Evolutionary conservation across 2,888 invertebrate species (phyloP).

Genomic region (Hyppa rectilinea): DNA sequence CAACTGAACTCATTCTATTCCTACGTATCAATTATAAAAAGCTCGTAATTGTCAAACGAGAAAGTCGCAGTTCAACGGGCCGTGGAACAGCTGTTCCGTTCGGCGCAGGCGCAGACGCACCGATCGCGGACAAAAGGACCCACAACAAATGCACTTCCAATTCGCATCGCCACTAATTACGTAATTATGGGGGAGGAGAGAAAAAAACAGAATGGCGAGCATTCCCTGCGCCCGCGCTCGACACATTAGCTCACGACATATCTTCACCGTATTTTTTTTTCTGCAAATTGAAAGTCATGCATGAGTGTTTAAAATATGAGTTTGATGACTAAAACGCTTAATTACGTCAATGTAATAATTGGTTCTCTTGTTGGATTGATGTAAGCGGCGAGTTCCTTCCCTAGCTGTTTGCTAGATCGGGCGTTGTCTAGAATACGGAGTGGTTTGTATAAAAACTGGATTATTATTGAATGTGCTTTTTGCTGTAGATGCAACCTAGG

Average conservation of each 20-base stretch:
- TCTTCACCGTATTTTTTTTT: conserved; percentile 78
- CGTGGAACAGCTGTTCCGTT: conserved; percentile 84
- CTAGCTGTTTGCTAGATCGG: conserved; percentile 39
- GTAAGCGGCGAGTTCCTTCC: conserved; percentile 54
- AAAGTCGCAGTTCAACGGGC: conserved; percentile 78
- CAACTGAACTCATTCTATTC: conserved; percentile 42
- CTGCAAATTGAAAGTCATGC: conserved; percentile 84
- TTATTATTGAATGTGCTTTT: conserved; percentile 15
- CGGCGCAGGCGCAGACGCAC: conserved; percentile 78
- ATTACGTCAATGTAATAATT: conserved; percentile 67
- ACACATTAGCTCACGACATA: conserved; percentile 87
- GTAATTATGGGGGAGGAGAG: conserved; percentile 87
- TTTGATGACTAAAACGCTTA: conserved; percentile 69
- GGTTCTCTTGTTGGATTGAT: conserved; percentile 55
- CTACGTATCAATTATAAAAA: conserved; percentile 62
- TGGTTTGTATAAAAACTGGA: conserved; percentile 26
- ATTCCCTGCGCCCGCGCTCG: conserved; percentile 83
- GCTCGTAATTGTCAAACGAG: conserved; percentile 71
- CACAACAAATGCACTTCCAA: conserved; percentile 86
- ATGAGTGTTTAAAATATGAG: conserved; percentile 73
- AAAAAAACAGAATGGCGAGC: conserved; percentile 85
- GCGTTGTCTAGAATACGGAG: conserved; percentile 35
- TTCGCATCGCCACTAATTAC: conserved; percentile 89
- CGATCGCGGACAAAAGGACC: conserved; percentile 86
- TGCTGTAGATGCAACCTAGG: not conserved